These are phyloP conservation scores for Morphnarchus princeps DNA, from an alignment of 2,113 vertebrate genomes.

Conservation along the genomic window DNA sequence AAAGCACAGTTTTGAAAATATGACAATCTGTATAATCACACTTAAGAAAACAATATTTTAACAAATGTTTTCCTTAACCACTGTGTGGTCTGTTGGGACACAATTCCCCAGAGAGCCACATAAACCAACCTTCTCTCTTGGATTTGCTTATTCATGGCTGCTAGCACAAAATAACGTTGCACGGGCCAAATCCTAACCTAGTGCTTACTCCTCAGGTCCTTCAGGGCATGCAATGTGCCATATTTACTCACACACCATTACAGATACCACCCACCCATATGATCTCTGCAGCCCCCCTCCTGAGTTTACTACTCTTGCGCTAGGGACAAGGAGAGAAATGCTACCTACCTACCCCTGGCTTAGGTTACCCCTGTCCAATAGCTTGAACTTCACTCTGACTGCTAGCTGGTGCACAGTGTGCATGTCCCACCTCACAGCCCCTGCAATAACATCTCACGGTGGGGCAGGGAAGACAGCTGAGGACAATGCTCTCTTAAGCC, in stretches of 20 bases:
- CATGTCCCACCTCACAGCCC: not conserved
- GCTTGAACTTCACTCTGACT: not conserved
- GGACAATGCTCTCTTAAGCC: not conserved
- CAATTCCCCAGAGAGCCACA: not conserved
- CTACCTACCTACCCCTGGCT: fast-evolving
- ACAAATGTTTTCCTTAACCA: not conserved
- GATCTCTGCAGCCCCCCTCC: not conserved
- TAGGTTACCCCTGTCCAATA: not conserved
- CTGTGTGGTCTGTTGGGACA: not conserved
- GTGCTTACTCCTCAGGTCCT: not conserved
- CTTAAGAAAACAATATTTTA: slow-evolving; percentile 22
- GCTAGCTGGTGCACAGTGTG: not conserved
- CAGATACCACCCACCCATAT: not conserved
- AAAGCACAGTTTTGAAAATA: not conserved
- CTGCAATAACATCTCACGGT: not conserved
- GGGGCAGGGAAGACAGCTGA: not conserved
- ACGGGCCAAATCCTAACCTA: not conserved
- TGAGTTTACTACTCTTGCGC: fast-evolving
- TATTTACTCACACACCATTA: not conserved
- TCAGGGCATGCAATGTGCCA: not conserved
- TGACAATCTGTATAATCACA: not conserved
- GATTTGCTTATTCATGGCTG: not conserved
- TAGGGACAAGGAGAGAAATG: not conserved
- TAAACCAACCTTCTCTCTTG: not conserved
- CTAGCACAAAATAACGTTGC: not conserved